phyloP scores from a whole-genome alignment of 2,113 vertebrate genomes.

The Corynorhinus townsendii region DNA sequence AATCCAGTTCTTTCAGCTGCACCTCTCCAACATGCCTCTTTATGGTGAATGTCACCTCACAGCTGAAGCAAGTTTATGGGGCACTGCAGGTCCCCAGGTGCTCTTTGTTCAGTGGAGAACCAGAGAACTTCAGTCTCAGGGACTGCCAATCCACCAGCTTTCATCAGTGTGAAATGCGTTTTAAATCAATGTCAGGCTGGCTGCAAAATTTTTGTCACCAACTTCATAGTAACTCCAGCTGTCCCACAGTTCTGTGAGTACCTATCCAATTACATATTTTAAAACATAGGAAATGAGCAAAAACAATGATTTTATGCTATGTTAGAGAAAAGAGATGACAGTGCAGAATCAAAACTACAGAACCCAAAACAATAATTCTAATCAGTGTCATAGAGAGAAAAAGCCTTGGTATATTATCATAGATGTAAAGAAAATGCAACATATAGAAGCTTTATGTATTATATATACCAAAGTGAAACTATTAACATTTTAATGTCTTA shows the following conservation, averaged over 20 bases:
- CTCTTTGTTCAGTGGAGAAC: constrained; percentile 45
- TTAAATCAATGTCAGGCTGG: constrained; percentile 58
- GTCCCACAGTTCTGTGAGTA: background rate
- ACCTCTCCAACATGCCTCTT: constrained; percentile 34
- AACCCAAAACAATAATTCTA: background rate
- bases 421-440: background rate
- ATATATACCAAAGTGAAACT: background rate
- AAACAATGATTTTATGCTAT: constrained; percentile 13
- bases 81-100: background rate
- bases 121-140: constrained; percentile 53
- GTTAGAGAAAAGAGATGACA: constrained; percentile 19
- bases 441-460: background rate
- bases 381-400: background rate
- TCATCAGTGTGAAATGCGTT: constrained; percentile 60
- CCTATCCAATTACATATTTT: background rate
- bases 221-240: constrained; percentile 43
- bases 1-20: constrained; percentile 22
- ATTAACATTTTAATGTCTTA: constrained; percentile 18
- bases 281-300: constrained; percentile 25
- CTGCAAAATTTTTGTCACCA: constrained; percentile 49
- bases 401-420: background rate
- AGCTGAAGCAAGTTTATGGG: constrained; percentile 49
- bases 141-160: constrained; percentile 49
- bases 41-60: constrained; percentile 36
- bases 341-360: background rate